A percentile compares a stretch with the other conserved stretches of the same genome.
Conservation (phyloP, 2,113 vertebrate species). For the Hypocryptadius cinnamomeus region DNA sequence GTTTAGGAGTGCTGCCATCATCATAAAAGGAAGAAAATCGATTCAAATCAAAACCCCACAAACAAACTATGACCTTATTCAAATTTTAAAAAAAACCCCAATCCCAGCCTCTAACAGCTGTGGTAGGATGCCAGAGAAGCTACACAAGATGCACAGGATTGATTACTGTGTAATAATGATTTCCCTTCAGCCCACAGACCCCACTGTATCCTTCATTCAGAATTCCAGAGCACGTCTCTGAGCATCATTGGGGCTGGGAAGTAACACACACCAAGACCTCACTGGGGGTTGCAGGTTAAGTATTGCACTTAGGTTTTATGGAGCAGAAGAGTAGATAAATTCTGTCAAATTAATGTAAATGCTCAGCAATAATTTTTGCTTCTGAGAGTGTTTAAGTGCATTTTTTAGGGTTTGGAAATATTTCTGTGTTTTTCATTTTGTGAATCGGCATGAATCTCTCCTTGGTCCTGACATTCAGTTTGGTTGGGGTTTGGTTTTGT, state of each 20-base stretch:
- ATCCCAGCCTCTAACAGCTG: background rate
- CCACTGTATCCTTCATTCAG: background rate
- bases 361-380: conserved; percentile 12
- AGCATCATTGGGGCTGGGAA: background rate
- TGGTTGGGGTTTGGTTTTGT: background rate
- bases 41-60: conserved; percentile 3
- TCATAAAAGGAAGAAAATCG: background rate
- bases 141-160: background rate
- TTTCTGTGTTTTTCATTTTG: background rate
- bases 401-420: background rate
- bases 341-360: conserved; percentile 38
- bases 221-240: background rate
- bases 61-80: conserved; percentile 10
- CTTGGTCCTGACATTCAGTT: background rate
- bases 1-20: background rate
- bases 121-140: background rate
- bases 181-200: background rate
- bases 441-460: background rate
- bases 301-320: conserved; percentile 46
- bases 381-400: background rate
- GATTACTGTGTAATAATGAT: conserved; percentile 14
- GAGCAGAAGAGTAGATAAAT: conserved; percentile 55
- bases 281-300: conserved; percentile 31
- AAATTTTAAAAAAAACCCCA: background rate
- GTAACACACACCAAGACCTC: background rate